These are phyloP conservation scores for Scytalopus superciliaris DNA, from an alignment of 2,113 vertebrate genomes.

Conservation along the genomic window DNA sequence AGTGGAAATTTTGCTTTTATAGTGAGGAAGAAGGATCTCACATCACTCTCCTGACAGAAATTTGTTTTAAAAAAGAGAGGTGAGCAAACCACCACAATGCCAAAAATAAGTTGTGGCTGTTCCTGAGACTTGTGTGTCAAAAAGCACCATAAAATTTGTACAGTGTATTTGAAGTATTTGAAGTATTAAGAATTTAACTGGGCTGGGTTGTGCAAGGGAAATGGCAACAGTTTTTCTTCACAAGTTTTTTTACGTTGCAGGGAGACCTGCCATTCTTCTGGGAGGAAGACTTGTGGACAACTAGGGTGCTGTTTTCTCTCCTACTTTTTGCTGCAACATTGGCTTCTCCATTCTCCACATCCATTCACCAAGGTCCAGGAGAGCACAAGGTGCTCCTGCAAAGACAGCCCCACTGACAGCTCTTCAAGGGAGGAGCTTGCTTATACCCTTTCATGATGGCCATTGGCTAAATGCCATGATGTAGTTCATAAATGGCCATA, in stretches of 20 bases:
- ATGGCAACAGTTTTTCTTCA: neutral
- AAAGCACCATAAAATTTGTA: neutral
- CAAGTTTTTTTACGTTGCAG: neutral
- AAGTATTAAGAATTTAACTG: neutral
- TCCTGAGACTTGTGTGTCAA: neutral
- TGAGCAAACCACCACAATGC: fast-evolving
- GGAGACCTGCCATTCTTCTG: neutral
- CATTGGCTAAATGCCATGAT: neutral
- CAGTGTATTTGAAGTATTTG: neutral
- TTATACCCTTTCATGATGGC: neutral
- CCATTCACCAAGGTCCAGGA: neutral
- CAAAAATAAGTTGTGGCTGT: neutral
- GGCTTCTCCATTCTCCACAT: neutral
- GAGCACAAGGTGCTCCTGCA: neutral
- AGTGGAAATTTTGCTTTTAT: neutral
- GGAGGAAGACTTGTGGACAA: no score
- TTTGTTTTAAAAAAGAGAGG: neutral
- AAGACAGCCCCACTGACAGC: neutral
- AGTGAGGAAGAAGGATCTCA: neutral
- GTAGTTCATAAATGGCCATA: neutral
- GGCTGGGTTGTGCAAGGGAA: neutral
- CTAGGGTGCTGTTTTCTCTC: neutral
- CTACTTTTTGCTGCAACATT: neutral
- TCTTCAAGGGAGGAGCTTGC: neutral
- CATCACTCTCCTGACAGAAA: neutral